These are phyloP conservation scores for Phrynosoma blainvillii DNA, from an alignment of 2,113 vertebrate species.

Conservation along the genomic window DNA sequence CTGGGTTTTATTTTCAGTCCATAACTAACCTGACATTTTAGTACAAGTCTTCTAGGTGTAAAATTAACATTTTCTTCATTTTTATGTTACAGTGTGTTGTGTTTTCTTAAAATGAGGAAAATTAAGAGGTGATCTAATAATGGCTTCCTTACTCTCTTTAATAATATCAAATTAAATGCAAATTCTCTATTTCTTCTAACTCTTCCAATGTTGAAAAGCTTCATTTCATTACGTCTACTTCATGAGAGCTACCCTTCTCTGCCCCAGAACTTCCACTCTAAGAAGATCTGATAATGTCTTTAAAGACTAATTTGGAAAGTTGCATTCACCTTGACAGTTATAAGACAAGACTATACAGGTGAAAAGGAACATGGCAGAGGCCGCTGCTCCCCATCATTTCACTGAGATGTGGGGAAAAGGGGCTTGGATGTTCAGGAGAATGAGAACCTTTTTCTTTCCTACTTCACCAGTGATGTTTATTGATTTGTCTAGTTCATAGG, in stretches of 20 bases:
- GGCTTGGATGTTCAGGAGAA: conserved; percentile 75
- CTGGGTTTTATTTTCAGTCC: background rate
- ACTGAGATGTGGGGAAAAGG: conserved; percentile 58
- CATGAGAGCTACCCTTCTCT: background rate
- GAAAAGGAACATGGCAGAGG: conserved; percentile 75
- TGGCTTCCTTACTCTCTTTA: background rate
- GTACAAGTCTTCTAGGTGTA: background rate
- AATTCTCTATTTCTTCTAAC: fast-evolving
- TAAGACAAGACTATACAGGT: conserved; percentile 75
- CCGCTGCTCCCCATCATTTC: conserved; percentile 70
- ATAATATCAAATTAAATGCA: background rate
- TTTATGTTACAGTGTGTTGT: background rate
- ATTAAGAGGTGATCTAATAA: background rate
- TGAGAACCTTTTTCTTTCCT: conserved; percentile 72
- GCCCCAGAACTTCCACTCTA: conserved; percentile 29
- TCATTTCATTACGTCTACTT: background rate
- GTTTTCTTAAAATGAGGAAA: background rate
- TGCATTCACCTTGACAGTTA: conserved; percentile 73
- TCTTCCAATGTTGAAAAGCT: background rate
- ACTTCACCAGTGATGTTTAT: conserved; percentile 89
- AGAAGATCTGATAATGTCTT: conserved; percentile 46
- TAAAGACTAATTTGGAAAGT: conserved; percentile 19
- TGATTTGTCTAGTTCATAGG: conserved; percentile 92
- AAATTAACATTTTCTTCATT: background rate
- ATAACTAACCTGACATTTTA: background rate